Percentiles rank a stretch among this genome's conserved stretches.
phyloP scores from a whole-genome alignment of 2,113 vertebrate genomes.

The Ranitomeya variabilis region DNA sequence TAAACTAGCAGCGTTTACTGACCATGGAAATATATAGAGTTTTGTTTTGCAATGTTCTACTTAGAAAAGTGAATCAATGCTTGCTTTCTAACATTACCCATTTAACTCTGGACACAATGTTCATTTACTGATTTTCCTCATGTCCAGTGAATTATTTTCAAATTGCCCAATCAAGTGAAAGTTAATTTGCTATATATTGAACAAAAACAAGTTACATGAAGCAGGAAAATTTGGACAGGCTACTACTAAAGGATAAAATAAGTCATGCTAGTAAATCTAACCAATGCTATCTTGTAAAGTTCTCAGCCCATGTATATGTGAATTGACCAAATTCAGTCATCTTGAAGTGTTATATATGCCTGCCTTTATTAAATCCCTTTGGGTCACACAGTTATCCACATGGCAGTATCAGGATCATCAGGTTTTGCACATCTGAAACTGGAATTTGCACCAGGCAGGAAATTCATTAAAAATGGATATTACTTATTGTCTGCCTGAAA shows the following conservation, averaged over 20 bases:
- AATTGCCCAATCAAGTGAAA: conserved; percentile 6
- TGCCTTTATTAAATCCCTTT: background rate
- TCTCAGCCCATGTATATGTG: background rate
- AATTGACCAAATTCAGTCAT: background rate
- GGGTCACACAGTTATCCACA: background rate
- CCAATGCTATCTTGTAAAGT: background rate
- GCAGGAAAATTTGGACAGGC: background rate
- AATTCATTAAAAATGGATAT: conserved; percentile 35
- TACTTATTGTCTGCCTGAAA: background rate
- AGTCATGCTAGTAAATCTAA: background rate
- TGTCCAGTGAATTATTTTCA: background rate
- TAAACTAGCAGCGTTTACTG: too few species aligned
- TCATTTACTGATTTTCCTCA: background rate
- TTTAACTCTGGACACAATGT: background rate
- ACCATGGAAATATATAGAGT: too few species aligned
- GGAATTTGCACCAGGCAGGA: background rate
- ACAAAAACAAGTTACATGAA: background rate
- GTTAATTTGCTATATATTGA: background rate
- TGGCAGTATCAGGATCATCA: conserved; percentile 14
- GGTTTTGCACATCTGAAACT: conserved; percentile 7
- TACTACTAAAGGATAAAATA: background rate
- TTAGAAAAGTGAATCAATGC: background rate
- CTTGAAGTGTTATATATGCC: background rate
- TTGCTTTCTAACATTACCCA: background rate
- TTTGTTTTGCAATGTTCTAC: too few species aligned